phyloP scores from a whole-genome alignment of 2,888 invertebrate genomes.

The Drosophila pseudotalamancana region DNA sequence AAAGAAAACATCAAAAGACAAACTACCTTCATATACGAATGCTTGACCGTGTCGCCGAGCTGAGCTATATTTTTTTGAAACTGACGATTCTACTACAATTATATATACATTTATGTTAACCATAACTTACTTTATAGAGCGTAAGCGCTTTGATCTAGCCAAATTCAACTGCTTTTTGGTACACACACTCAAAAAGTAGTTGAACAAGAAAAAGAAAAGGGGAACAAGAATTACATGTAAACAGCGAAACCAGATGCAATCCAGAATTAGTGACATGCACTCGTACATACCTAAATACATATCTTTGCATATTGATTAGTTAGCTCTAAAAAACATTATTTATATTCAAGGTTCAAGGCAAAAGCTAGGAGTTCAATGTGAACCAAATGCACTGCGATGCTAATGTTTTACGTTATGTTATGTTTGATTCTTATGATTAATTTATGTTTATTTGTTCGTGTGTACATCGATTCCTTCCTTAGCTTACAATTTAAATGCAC shows the following conservation, averaged over 20 bases:
- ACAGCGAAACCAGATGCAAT: slow-evolving; percentile 40
- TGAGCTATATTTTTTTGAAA: slow-evolving; percentile 47
- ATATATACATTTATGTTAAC: slow-evolving; percentile 32
- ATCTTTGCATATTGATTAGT: slow-evolving; percentile 65
- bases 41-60: slow-evolving; percentile 24
- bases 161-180: slow-evolving; percentile 44
- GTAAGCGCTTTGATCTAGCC: slow-evolving; percentile 47
- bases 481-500: slow-evolving; percentile 48
- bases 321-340: slow-evolving; percentile 62
- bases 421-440: slow-evolving; percentile 37
- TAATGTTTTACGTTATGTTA: slow-evolving; percentile 26
- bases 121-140: slow-evolving; percentile 34
- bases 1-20: slow-evolving; percentile 66
- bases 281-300: slow-evolving; percentile 56
- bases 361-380: slow-evolving; percentile 38
- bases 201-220: slow-evolving; percentile 48
- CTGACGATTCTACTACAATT: slow-evolving; percentile 71
- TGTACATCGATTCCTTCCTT: slow-evolving; percentile 63
- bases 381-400: slow-evolving; percentile 21
- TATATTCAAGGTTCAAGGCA: slow-evolving; percentile 38
- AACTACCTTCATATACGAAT: slow-evolving; percentile 56
- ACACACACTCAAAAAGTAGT: slow-evolving; percentile 36
- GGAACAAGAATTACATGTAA: slow-evolving; percentile 60
- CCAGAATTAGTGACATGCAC: slow-evolving; percentile 34
- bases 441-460: slow-evolving; percentile 36